Percentiles rank a stretch among this genome's conserved stretches.
These are phyloP conservation scores for Diabrotica virgifera DNA, from an alignment of 1,140 invertebrate genomes.

Conservation along the genomic window DNA sequence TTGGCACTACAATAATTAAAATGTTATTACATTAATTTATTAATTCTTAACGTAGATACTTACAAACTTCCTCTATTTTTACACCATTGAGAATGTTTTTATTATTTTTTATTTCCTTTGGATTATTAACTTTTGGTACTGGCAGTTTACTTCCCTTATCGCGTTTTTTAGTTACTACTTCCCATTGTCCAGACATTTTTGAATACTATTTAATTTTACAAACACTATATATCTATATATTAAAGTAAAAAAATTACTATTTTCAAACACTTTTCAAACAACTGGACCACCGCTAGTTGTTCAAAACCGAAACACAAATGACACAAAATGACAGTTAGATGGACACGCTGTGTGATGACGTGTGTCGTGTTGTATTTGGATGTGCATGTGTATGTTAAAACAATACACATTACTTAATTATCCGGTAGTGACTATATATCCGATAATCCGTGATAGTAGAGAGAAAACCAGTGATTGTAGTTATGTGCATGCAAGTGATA, in stretches of 20 bases:
- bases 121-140: slow-evolving; percentile 46
- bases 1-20: slow-evolving; percentile 37
- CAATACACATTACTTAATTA: too few relatives aligned
- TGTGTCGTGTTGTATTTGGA: neutral
- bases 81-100: slow-evolving; percentile 57
- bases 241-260: neutral
- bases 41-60: slow-evolving; percentile 40
- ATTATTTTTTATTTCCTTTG: slow-evolving; percentile 58
- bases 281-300: neutral
- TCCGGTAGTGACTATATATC: too few relatives aligned
- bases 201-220: neutral
- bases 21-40: slow-evolving; percentile 8
- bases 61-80: slow-evolving; percentile 65
- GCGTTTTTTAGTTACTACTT: slow-evolving; percentile 73
- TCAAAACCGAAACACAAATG: slow-evolving; percentile 22
- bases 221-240: slow-evolving; percentile 6
- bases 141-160: slow-evolving; percentile 54
- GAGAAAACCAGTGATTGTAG: too few relatives aligned
- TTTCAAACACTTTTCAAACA: too few relatives aligned
- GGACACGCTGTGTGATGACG: slow-evolving; percentile 13
- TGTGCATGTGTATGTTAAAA: neutral
- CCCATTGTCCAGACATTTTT: slow-evolving; percentile 70
- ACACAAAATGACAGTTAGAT: slow-evolving; percentile 8
- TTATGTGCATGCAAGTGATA: too few relatives aligned
- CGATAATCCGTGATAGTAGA: too few relatives aligned